These are phyloP conservation scores for Boulengeromyrus knoepffleri DNA, from an alignment of 2,113 vertebrate species.

Conservation along the genomic window DNA sequence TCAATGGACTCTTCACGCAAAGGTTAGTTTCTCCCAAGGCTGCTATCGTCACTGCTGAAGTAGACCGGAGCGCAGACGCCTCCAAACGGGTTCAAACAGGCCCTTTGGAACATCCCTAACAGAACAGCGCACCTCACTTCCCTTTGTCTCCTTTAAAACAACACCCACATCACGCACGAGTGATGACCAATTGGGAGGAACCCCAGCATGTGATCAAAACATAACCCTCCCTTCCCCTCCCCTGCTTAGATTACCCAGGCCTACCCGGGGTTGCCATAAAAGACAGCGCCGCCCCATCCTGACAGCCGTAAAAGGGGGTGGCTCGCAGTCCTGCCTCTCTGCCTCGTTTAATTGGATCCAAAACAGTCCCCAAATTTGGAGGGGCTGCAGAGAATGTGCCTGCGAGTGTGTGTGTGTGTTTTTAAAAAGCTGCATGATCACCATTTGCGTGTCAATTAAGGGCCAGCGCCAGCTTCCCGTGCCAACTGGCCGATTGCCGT, in stretches of 20 bases:
- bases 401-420: neutral
- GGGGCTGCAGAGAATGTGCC: neutral
- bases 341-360: neutral
- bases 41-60: neutral
- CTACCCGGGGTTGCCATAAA: neutral
- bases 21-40: neutral
- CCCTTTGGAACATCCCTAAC: neutral
- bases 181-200: neutral
- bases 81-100: neutral
- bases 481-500: neutral
- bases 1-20: neutral
- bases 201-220: neutral
- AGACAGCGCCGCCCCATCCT: neutral
- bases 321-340: neutral
- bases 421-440: slow-evolving; percentile 14
- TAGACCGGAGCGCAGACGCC: neutral
- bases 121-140: neutral
- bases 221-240: neutral
- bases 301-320: neutral
- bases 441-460: slow-evolving; percentile 12
- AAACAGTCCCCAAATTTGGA: neutral
- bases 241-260: neutral
- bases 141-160: neutral
- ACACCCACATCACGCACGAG: neutral
- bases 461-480: neutral